Evolutionary conservation across 2,113 vertebrate genomes (phyloP), one percentile per base, ranked within the genome.

Genomic region (Actinemys pallida): DNA sequence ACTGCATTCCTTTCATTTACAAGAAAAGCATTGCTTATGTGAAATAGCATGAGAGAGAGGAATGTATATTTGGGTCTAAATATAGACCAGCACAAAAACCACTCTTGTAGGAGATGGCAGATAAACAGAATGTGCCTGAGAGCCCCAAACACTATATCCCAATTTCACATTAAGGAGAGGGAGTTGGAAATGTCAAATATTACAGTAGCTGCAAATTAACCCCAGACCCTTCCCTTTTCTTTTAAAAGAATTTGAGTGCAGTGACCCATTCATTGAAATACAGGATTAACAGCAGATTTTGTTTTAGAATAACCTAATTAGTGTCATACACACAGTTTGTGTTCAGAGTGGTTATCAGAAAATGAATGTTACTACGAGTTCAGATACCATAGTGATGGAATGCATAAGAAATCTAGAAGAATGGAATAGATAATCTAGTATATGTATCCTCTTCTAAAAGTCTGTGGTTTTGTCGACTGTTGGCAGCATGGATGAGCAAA

Each of bases 171-270:
- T 56, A 24, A 75, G 4, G 5, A 35, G 14, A 5, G 19, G 2
- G 0, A 0, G 57, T 57, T 25, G 35, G 81, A 83, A 16, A 39
- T 25, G 53, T 35, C 17, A 57, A 42, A 76, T 85, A 45, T 24
- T 25, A 47, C 5, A 79, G 1, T n/a, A 42, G 52, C 12, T 56
- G 22, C 22, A 62, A 27, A 31, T 29, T 45, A 54, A 47, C 84
- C 72, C 20, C 29, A 57, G 9, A 52, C 2, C 19, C 20, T 75
- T 56, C 39, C 39, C 45, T 83, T 79, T 59, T 78, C 62, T 78
- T 27, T 31, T 3, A 84, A 39, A 91, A 81, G 56, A 59, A 31
- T 76, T 17, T 69, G 79, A 42, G 81, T 65, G 57, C 29, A 24
- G 53, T 49, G n/a, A 45, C 17, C 83, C 56, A 35, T 86, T 80